Conservation (phyloP, 1,140 invertebrate species). For the Sweltsa coloradensis region DNA sequence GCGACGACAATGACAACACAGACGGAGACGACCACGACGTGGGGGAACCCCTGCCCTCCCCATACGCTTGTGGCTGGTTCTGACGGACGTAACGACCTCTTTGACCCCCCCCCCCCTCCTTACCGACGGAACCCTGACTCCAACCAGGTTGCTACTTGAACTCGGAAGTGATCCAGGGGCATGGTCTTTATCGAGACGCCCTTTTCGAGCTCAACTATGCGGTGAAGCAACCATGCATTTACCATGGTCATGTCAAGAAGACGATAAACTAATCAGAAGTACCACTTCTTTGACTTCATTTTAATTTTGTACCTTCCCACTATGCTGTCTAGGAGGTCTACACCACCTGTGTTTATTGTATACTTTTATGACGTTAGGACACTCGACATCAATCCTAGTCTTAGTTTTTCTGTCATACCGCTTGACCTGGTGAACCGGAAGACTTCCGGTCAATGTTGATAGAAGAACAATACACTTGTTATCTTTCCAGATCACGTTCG, state of each 20-base stretch:
- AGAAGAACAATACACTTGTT: slow-evolving; percentile 25
- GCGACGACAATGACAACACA: too few species aligned
- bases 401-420: slow-evolving; percentile 9
- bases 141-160: too few species aligned
- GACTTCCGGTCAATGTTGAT: slow-evolving; percentile 22
- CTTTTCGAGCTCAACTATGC: slow-evolving; percentile 19
- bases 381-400: slow-evolving; percentile 14
- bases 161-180: too few species aligned
- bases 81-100: too few species aligned
- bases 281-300: slow-evolving; percentile 10
- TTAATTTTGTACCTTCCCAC: slow-evolving; percentile 23
- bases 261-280: slow-evolving; percentile 24
- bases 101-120: too few species aligned
- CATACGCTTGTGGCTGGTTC: too few species aligned
- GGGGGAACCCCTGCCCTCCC: too few species aligned
- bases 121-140: too few species aligned
- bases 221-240: slow-evolving; percentile 23
- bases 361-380: slow-evolving; percentile 20
- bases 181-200: too few species aligned
- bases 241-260: slow-evolving; percentile 20
- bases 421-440: slow-evolving; percentile 17
- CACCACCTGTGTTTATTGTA: slow-evolving; percentile 23
- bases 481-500: slow-evolving; percentile 21
- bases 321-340: slow-evolving; percentile 24
- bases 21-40: too few species aligned